phyloP scores from a whole-genome alignment of 2,888 invertebrate species.

The Cheilosia variabilis region DNA sequence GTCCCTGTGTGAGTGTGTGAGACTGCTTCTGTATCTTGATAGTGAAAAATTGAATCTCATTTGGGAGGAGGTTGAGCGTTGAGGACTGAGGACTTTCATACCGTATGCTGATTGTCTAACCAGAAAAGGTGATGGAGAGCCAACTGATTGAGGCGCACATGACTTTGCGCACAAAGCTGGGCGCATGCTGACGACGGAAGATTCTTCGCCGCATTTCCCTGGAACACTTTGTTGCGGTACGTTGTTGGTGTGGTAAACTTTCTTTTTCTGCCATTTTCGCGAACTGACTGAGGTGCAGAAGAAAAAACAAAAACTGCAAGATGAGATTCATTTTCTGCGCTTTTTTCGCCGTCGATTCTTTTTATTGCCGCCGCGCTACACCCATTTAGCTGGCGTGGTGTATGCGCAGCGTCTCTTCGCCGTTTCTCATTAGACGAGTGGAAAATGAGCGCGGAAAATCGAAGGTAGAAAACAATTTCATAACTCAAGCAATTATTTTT shows the following conservation, averaged over 20 bases:
- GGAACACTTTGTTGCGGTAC: slow-evolving; percentile 20
- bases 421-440: slow-evolving; percentile 45
- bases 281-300: no score
- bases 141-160: slow-evolving; percentile 55
- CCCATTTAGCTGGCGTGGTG: no score
- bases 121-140: background rate
- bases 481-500: slow-evolving; percentile 69
- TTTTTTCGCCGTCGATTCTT: slow-evolving; percentile 13
- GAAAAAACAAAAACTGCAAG: slow-evolving; percentile 60
- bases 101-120: background rate
- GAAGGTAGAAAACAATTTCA: slow-evolving; percentile 53
- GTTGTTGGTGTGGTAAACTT: slow-evolving; percentile 36
- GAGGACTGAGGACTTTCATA: slow-evolving; percentile 1
- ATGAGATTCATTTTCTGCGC: slow-evolving; percentile 62
- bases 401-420: background rate
- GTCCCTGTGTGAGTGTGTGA: background rate
- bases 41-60: slow-evolving; percentile 72
- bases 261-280: slow-evolving; percentile 55
- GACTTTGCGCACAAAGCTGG: slow-evolving; percentile 43
- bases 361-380: background rate
- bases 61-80: slow-evolving; percentile 29
- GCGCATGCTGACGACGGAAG: slow-evolving; percentile 6
- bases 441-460: slow-evolving; percentile 56
- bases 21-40: slow-evolving; percentile 60
- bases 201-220: slow-evolving; percentile 41